These are phyloP conservation scores for Calliopum simillimum DNA, from an alignment of 2,888 invertebrate species.

Conservation along the genomic window DNA sequence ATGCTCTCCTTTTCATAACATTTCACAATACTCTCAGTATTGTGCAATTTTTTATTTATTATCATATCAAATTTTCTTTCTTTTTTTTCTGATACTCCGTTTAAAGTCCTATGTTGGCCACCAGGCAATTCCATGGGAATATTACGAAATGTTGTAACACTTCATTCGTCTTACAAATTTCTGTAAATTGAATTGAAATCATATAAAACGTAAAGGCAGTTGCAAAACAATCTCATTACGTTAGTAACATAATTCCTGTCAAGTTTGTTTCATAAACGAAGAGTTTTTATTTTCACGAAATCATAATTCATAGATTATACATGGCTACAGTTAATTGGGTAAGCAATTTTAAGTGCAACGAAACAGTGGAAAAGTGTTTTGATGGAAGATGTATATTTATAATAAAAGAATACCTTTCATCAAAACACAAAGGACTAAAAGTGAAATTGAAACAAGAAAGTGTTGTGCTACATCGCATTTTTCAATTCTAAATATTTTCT, in stretches of 20 bases:
- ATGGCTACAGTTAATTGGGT: constrained; percentile 52
- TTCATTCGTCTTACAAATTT: constrained; percentile 18
- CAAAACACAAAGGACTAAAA: too few relatives aligned
- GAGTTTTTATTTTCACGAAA: neutral
- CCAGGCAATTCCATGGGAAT: neutral
- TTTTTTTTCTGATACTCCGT: too few relatives aligned
- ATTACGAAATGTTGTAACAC: constrained; percentile 18
- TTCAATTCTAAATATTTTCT: too few relatives aligned
- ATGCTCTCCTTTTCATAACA: constrained; percentile 6
- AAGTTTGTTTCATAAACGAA: neutral
- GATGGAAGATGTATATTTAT: too few relatives aligned
- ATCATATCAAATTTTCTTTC: too few relatives aligned
- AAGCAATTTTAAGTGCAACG: constrained; percentile 41
- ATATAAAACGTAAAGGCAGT: constrained; percentile 42
- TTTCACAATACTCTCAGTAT: neutral
- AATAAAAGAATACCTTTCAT: too few relatives aligned
- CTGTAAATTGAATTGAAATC: constrained; percentile 27
- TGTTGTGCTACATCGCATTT: too few relatives aligned
- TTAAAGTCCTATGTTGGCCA: constrained; percentile 2
- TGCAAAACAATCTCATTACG: constrained; percentile 36
- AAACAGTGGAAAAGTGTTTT: neutral
- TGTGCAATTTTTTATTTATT: constrained; percentile 1
- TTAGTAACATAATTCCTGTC: constrained; percentile 38
- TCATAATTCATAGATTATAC: constrained; percentile 3
- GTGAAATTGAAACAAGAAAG: too few relatives aligned